Evolutionary conservation across 2,113 vertebrate genomes (phyloP), one percentile per base, ranked within the genome.

Genomic region (Helogale parvula): DNA sequence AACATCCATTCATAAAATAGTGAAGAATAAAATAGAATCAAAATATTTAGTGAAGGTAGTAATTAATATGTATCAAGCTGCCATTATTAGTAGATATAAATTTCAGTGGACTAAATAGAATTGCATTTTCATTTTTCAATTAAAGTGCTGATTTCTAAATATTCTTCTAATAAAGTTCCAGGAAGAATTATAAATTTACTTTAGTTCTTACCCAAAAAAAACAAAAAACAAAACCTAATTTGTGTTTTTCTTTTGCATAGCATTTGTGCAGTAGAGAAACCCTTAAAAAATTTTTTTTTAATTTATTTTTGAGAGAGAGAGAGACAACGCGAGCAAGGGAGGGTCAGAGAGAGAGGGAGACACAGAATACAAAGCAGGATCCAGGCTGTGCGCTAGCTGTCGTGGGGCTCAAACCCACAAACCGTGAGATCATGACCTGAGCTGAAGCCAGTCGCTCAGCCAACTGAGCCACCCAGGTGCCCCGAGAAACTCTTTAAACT

Each of bases 71-170:
- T 90, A 11, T 86, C 80, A 74, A 97, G 23, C 21, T 91, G 29
- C 50, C 27, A 6, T 57, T 13, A 38, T 93, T 94, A 76, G 50
- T 88, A 76, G 60, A 23, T 89, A 5, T 57, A 63, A 38, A 74
- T 88, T 90, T 76, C 76, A 90, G 31, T 94, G 54, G 74, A 84
- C 94, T 83, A 93, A 94, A 65, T 84, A 94, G 79, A 89, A 77
- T 60, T 66, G 45, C 72, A 47, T 83, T 95, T 96, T 92, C 65
- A 23, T 95, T 92, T 95, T 81, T 9, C 31, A 81, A 7, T 89
- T 83, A 81, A 83, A 94, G 50, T 80, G 5, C 38, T 79, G 1
- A 86, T 72, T 50, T 69, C 65, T 88, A 97, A 68, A 63, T 95
- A 86, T 81, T 92, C 19, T 71, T 54, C 31, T 88, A 97, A 86